Evolutionary conservation across 2,797 vertebrate genomes (phyloP).

Genomic region (Lerista edwardsae): DNA sequence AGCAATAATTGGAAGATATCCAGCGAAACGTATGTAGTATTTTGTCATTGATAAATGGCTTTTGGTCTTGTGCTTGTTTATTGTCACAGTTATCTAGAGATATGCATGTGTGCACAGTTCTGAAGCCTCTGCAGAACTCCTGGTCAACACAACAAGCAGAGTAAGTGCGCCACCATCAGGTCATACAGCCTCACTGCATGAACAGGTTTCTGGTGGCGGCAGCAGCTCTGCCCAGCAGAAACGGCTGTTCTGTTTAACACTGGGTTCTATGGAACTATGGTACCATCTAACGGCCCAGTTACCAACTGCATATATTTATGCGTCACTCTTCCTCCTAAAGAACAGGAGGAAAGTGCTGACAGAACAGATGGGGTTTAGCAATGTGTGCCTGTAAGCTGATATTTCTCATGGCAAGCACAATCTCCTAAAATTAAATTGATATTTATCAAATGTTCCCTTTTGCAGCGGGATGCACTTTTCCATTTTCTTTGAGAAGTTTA

Average conservation of each 20-base stretch:
- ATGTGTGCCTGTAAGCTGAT: slow-evolving; percentile 9
- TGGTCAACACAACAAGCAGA: not conserved
- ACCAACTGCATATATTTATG: not conserved
- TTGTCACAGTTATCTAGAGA: not conserved
- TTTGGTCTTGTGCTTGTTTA: not conserved
- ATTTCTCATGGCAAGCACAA: not conserved
- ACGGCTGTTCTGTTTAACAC: not conserved
- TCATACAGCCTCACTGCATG: not conserved
- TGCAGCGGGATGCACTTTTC: not conserved
- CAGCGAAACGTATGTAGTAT: not conserved
- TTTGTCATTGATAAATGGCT: not conserved
- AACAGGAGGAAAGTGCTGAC: slow-evolving; percentile 38
- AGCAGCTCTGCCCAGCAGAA: not conserved
- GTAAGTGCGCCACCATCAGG: not conserved
- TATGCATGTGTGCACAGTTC: not conserved
- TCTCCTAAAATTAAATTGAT: slow-evolving; percentile 22
- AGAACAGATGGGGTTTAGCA: slow-evolving; percentile 36
- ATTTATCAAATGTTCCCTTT: slow-evolving; percentile 18
- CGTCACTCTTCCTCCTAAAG: not conserved
- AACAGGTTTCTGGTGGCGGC: slow-evolving; percentile 3
- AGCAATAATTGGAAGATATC: not conserved
- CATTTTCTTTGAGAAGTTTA: not conserved
- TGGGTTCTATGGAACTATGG: slow-evolving; percentile 38
- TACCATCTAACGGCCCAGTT: slow-evolving; percentile 62
- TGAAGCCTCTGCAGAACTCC: not conserved